Evolutionary conservation across 2,113 vertebrate genomes (phyloP).

Genomic region (Microcebus griseorufus): DNA sequence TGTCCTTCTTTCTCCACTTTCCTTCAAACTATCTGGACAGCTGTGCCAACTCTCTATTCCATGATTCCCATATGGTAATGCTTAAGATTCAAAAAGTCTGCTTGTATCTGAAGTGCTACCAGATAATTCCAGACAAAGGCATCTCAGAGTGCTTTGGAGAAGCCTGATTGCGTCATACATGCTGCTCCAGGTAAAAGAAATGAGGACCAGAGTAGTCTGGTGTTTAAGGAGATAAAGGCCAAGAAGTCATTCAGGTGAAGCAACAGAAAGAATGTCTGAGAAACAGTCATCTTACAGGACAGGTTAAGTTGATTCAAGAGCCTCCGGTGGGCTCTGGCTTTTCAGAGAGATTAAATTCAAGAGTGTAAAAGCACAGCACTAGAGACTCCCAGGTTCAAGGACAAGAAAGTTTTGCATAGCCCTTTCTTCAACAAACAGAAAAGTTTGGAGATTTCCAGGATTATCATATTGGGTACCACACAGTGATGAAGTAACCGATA

Average conservation of each 20-base stretch:
- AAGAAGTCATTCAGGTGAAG: background rate
- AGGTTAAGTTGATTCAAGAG: background rate
- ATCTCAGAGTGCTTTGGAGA: background rate
- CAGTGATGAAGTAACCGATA: background rate
- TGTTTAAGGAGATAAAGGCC: background rate
- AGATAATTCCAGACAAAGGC: background rate
- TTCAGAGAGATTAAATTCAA: background rate
- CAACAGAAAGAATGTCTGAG: background rate
- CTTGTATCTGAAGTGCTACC: background rate
- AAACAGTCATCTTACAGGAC: background rate
- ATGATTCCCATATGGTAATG: background rate
- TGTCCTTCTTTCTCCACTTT: background rate
- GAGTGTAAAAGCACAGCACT: background rate
- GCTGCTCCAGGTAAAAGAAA: background rate
- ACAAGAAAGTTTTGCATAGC: background rate
- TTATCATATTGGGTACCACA: background rate
- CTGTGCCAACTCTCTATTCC: background rate
- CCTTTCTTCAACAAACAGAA: background rate
- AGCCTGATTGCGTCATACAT: background rate
- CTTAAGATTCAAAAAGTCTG: background rate
- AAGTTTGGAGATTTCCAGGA: background rate
- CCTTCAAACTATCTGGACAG: background rate
- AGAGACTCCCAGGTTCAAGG: background rate
- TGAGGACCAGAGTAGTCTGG: background rate
- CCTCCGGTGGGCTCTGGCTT: background rate